Evolutionary conservation across 2,797 vertebrate genomes (phyloP), one percentile per base, ranked within the genome.

Genomic region (Calcarius lapponicus): DNA sequence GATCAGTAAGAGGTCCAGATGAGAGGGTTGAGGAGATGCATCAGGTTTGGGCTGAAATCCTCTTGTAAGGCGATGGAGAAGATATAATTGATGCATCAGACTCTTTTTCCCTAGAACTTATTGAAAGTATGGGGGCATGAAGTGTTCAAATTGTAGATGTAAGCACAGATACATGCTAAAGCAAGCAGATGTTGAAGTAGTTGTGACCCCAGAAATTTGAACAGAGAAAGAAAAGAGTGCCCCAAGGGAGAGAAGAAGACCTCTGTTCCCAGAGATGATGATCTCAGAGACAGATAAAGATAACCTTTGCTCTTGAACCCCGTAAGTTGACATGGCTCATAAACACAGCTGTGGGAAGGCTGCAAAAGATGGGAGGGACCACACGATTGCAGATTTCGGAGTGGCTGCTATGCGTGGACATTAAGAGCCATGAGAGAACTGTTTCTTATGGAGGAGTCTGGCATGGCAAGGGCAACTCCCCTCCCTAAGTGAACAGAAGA

Each of bases 391-490:
- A 42, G 19, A 61, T 40, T 61, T 11, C 60, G 1, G 2, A 29
- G 28, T 3, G 1, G 7, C 18, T 15, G 9, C 38, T 31, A 29
- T 21, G 31, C 3, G 1, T 40, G 60, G 17, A 40, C 13, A 4
- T 40, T 40, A 61, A 31, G 20, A 61, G 28, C 28, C 60, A 61
- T 8, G 9, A 40, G 38, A 40, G 18, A 61, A 40, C 38, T 40
- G 13, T 20, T 61, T 40, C 26, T 29, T 61, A 28, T 61, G 38
- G 28, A 61, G 28, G 31, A 61, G 28, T 61, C 38, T 31, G 9
- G 19, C 60, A 61, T 11, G 9, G 38, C 19, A 61, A 42, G 13
- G 38, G 18, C 19, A 61, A 61, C 13, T 40, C 18, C 28, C 7
- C 19, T 31, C 38, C 38, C 12, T 11, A 40, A 40, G 18, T 6